Conservation (phyloP, 2,888 invertebrate genomes). For the Seira sanloemensis region DNA sequence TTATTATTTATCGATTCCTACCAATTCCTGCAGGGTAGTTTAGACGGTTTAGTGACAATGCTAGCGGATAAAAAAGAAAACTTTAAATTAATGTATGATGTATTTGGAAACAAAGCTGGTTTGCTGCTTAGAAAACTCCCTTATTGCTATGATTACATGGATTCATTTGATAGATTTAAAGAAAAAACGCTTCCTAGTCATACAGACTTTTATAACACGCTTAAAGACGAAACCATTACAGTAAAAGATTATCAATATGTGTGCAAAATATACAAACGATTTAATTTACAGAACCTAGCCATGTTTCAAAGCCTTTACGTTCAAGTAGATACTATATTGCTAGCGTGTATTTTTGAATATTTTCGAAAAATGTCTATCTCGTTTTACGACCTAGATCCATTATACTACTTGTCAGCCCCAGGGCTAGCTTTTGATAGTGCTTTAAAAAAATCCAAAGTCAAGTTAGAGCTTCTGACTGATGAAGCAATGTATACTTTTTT, state of each 20-base stretch:
- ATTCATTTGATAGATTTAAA: conserved; percentile 13
- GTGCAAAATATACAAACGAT: not conserved
- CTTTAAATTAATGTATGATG: conserved; percentile 1
- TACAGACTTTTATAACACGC: conserved; percentile 17
- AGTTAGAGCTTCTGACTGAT: conserved; percentile 35
- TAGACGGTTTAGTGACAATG: conserved; percentile 31
- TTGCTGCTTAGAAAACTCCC: conserved; percentile 11
- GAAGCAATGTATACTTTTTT: not conserved
- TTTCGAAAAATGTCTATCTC: conserved; percentile 29
- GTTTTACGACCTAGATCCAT: conserved; percentile 34
- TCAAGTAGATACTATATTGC: not conserved
- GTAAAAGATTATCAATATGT: conserved; percentile 37
- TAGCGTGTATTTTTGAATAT: conserved; percentile 28
- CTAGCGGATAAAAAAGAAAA: not conserved
- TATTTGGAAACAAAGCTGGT: conserved; percentile 20
- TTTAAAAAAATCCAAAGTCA: conserved; percentile 8
- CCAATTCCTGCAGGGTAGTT: conserved; percentile 8
- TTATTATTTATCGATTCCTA: conserved; percentile 21
- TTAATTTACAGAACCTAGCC: conserved; percentile 7
- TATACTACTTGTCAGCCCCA: conserved; percentile 3
- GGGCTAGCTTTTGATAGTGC: conserved; percentile 32
- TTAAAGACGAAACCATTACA: not conserved
- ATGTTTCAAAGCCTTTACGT: conserved; percentile 25
- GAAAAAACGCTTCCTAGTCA: conserved; percentile 4
- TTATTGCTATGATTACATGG: conserved; percentile 38